Evolutionary conservation across 2,888 invertebrate genomes (phyloP).

Genomic region (Hipparchia sbordonii): DNA sequence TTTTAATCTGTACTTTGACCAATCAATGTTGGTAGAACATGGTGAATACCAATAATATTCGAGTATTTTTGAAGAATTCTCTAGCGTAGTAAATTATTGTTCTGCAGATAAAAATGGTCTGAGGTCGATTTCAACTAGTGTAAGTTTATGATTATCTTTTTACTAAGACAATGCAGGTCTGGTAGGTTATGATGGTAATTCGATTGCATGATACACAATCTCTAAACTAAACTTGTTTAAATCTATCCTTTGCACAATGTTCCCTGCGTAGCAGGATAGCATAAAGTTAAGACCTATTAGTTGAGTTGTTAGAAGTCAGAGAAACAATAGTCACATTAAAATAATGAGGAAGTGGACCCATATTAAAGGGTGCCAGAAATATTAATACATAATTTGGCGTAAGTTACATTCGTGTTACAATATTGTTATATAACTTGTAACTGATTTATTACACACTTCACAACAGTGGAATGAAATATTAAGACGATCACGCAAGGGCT

Average conservation of each 20-base stretch:
- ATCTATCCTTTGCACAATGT: too few relatives aligned
- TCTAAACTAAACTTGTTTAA: too few relatives aligned
- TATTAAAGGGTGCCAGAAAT: background rate
- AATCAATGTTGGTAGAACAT: background rate
- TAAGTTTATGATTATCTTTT: too few relatives aligned
- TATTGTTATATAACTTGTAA: constrained; percentile 26
- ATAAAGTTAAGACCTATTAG: too few relatives aligned
- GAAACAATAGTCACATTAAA: too few relatives aligned
- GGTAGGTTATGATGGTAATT: background rate
- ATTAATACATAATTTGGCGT: background rate
- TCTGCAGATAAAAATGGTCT: background rate
- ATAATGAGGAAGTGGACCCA: background rate
- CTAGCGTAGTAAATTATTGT: background rate
- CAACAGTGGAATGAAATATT: constrained; percentile 33
- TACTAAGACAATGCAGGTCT: too few relatives aligned
- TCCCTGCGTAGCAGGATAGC: too few relatives aligned
- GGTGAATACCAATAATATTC: background rate
- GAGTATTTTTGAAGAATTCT: background rate
- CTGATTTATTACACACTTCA: constrained; percentile 36
- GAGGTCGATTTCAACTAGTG: background rate
- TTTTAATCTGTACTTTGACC: constrained; percentile 6
- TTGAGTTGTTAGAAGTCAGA: too few relatives aligned
- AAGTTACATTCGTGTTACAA: constrained; percentile 1
- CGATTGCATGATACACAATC: too few relatives aligned
- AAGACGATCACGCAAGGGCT: constrained; percentile 33